Evolutionary conservation across 2,888 invertebrate species (phyloP).

Genomic region (Ceratothoa steindachneri): DNA sequence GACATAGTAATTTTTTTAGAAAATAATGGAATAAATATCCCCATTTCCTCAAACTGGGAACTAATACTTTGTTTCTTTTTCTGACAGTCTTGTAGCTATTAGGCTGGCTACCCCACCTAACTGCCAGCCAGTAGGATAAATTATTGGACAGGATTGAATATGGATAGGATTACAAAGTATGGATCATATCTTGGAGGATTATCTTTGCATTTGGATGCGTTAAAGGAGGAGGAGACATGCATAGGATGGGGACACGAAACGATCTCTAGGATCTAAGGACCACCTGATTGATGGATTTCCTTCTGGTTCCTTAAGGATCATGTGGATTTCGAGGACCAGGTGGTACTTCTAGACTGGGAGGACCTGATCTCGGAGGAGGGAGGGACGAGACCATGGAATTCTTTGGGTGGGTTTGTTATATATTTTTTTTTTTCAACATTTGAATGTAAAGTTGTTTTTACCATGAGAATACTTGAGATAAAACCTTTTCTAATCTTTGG

Average conservation of each 20-base stretch:
- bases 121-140: constrained; percentile 15
- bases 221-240: background rate
- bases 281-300: background rate
- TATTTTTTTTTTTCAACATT: too few species aligned
- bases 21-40: too few species aligned
- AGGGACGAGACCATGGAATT: background rate
- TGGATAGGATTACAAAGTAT: background rate
- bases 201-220: background rate
- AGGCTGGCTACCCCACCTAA: constrained; percentile 5
- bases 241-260: background rate
- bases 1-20: too few species aligned
- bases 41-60: too few species aligned
- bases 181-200: background rate
- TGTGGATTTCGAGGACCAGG: background rate
- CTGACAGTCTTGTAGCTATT: constrained; percentile 9
- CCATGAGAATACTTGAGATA: too few species aligned
- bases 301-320: background rate
- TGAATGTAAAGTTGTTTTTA: too few species aligned
- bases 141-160: background rate
- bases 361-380: too few species aligned
- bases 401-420: too few species aligned
- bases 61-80: constrained; percentile 4
- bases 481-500: too few species aligned
- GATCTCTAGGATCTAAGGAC: background rate
- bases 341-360: background rate